Evolutionary conservation across 2,113 vertebrate species (phyloP).

Genomic region (Acrocephalus kingi): DNA sequence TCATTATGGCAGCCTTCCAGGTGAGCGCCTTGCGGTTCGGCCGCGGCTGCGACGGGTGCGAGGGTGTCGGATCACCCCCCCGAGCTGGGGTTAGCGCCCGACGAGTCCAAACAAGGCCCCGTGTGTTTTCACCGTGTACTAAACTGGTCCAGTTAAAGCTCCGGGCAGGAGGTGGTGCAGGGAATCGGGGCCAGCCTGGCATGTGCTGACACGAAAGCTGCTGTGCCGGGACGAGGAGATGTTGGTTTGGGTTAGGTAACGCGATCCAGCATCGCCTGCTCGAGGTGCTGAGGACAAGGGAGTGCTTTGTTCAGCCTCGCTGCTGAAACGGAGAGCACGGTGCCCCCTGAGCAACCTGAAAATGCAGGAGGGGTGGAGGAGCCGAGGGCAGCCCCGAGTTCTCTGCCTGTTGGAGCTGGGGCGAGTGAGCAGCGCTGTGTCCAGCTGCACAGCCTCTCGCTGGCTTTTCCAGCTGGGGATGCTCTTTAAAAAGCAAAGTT

Average conservation of each 20-base stretch:
- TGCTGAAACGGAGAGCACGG: background rate
- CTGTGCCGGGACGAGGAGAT: background rate
- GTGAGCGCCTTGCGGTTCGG: background rate
- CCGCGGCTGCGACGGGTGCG: background rate
- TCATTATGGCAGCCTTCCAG: background rate
- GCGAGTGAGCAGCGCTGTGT: background rate
- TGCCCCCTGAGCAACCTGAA: background rate
- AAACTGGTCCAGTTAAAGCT: conserved; percentile 24
- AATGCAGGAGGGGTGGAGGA: background rate
- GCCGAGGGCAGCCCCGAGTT: background rate
- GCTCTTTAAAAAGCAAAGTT: background rate
- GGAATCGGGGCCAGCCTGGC: conserved; percentile 23
- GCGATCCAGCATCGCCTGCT: background rate
- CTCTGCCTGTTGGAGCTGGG: accelerated
- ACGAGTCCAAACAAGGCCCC: conserved; percentile 2
- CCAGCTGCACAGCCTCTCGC: background rate
- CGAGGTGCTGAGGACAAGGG: conserved; percentile 30
- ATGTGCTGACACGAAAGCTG: conserved; percentile 43
- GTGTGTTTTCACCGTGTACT: background rate
- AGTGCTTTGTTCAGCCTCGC: conserved; percentile 26
- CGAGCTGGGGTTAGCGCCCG: background rate
- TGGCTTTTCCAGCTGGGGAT: background rate
- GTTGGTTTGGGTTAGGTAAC: conserved; percentile 29
- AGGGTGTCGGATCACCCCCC: conserved; percentile 25
- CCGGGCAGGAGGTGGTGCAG: conserved; percentile 2